phyloP scores from a whole-genome alignment of 2,113 vertebrate genomes.

The Anseranas semipalmata region DNA sequence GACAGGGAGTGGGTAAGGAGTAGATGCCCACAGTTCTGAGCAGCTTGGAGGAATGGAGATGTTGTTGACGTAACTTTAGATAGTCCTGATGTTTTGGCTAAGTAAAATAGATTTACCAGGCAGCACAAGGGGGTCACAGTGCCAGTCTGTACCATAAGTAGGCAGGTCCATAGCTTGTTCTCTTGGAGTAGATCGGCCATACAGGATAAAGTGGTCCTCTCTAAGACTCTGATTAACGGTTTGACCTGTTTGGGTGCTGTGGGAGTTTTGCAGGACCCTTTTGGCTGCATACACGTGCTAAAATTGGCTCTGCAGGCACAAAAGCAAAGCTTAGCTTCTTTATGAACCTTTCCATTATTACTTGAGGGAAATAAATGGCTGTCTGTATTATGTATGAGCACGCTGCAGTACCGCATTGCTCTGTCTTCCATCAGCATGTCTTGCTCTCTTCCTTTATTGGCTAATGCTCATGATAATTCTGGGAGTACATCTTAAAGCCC shows the following conservation, averaged over 20 bases:
- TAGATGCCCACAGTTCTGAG: background rate
- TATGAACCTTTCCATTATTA: slow-evolving; percentile 8
- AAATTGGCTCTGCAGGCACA: background rate
- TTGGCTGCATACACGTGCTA: background rate
- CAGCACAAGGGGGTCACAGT: background rate
- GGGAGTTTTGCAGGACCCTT: background rate
- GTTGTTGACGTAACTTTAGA: background rate
- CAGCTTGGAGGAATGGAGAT: background rate
- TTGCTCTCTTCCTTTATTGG: slow-evolving; percentile 7
- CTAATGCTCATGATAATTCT: slow-evolving; percentile 9
- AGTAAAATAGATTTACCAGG: background rate
- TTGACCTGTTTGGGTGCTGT: background rate
- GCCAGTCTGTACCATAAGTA: background rate
- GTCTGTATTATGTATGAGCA: slow-evolving; percentile 20
- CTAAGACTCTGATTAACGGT: background rate
- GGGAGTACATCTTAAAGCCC: background rate
- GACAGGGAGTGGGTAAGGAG: background rate
- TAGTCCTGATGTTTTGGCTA: background rate
- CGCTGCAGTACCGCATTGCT: background rate
- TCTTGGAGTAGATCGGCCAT: background rate
- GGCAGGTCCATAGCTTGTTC: background rate
- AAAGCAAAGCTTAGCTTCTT: background rate
- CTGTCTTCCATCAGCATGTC: background rate
- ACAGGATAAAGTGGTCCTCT: fast-evolving
- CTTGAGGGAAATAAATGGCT: slow-evolving; percentile 19